These are phyloP conservation scores for Harpalus rubripes DNA, from an alignment of 2,888 invertebrate species.

Conservation along the genomic window DNA sequence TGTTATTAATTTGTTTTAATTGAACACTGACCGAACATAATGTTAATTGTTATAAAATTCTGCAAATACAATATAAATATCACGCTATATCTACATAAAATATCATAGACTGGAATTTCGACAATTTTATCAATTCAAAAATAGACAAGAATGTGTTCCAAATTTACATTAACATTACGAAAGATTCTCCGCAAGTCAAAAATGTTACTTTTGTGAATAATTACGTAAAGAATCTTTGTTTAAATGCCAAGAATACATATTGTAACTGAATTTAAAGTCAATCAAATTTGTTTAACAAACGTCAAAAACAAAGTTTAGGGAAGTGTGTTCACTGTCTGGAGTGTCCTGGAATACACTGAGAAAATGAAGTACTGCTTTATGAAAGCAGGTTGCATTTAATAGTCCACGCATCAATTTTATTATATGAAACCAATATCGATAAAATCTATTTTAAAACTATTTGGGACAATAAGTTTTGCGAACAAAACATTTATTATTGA, in stretches of 20 bases:
- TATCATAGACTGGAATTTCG: conserved; percentile 16
- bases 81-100: neutral
- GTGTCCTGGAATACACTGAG: conserved; percentile 21
- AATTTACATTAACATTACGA: conserved; percentile 27
- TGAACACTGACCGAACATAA: neutral
- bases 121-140: conserved; percentile 22
- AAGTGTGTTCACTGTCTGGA: neutral
- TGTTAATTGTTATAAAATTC: conserved; percentile 24
- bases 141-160: conserved; percentile 36
- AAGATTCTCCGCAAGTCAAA: neutral
- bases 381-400: conserved; percentile 47
- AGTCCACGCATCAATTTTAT: conserved; percentile 22
- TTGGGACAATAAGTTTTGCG: conserved; percentile 32
- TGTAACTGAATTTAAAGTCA: neutral
- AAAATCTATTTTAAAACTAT: conserved; percentile 49
- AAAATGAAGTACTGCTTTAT: conserved; percentile 15
- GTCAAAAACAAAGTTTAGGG: neutral
- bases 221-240: conserved; percentile 24
- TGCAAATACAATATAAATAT: conserved; percentile 24
- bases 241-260: conserved; percentile 15
- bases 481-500: conserved; percentile 60
- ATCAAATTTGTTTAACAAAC: conserved; percentile 6
- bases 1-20: conserved; percentile 20
- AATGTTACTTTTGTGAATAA: conserved; percentile 23
- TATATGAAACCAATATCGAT: conserved; percentile 44